Base-by-base conservation (phyloP, 2,113 vertebrate species). In the Dasypus novemcinctus region DNA sequence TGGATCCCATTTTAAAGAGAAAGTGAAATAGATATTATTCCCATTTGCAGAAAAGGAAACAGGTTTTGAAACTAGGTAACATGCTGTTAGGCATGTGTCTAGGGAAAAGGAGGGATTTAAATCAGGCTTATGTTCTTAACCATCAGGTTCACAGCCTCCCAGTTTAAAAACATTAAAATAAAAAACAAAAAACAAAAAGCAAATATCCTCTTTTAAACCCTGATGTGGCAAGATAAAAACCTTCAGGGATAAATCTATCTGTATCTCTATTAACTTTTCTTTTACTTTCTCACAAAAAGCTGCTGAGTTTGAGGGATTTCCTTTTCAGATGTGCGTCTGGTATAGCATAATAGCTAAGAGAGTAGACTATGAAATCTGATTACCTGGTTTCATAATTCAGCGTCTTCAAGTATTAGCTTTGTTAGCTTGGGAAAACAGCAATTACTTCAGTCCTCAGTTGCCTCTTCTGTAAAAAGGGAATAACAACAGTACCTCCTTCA, bases 91-190 rank as follows among this genome's bases (percentile, higher is more conserved):
- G 41, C 31, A 84, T 13, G 8, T 78, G 66, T 17, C 43, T 94
- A 33, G 93, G 52, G 79, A 63, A 91, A 36, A 90, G 38, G 36
- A 82, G 86, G n/a, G 8, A 46, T 90, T 91, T 96, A 91, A 93
- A 54, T 49, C 29, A 82, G 57, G 21, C 21, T 78, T 90, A 36
- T 83, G 4, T 94, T 91, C 20, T 74, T 95, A 63, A 88, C 25
- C 13, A 54, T 90, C 31, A 82, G 63, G 78, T 57, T 79, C 5
- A 49, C 29, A 80, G 23, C 33, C 5, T n/a, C 13, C 23, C 21
- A 21, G 17, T 91, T 91, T 59, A 90, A 87, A 89, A 74, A 86
- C 6, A 91, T 46, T 82, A 36, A 88, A 66, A 90, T 49, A 64
- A 14, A 92, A 76, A n/a, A n/a, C n/a, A n/a, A n/a, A n/a, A n/a